Conservation (phyloP, 64 coral and sea anemone genomes). For the Trachythela sp. region DNA sequence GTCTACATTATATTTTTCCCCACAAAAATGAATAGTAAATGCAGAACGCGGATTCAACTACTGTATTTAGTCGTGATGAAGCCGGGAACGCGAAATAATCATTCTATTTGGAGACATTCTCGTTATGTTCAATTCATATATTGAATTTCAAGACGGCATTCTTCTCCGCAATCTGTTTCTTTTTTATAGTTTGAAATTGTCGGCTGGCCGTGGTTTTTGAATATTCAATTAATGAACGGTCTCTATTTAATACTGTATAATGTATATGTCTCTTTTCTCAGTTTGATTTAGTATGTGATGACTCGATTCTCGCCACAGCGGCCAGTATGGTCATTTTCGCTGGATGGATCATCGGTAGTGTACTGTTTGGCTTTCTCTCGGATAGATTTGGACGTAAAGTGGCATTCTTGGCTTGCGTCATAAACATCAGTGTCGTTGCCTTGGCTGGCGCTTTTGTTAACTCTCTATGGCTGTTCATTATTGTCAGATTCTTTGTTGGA, state of each 20-base stretch:
- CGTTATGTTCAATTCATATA: too few relatives aligned
- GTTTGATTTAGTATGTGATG: constrained; percentile 85
- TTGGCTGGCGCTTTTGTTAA: constrained; percentile 67
- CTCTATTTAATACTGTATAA: background rate
- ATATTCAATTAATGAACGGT: too few relatives aligned
- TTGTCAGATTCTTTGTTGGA: background rate
- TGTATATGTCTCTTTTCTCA: background rate
- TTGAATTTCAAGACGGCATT: too few relatives aligned
- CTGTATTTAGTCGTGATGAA: too few relatives aligned
- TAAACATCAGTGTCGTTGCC: constrained; percentile 55
- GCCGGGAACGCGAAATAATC: too few relatives aligned
- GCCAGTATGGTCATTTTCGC: constrained; percentile 74
- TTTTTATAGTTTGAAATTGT: too few relatives aligned
- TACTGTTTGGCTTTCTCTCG: constrained; percentile 71
- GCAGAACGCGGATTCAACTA: too few relatives aligned
- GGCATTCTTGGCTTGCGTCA: constrained; percentile 61
- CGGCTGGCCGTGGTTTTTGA: background rate
- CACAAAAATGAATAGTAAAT: too few relatives aligned
- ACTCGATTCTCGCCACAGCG: constrained; percentile 62
- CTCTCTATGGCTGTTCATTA: constrained; percentile 45
- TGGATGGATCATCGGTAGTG: constrained; percentile 81
- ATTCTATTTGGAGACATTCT: too few relatives aligned
- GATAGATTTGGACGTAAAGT: constrained; percentile 86
- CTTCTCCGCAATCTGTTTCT: too few relatives aligned
- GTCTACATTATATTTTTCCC: too few relatives aligned